Evolutionary conservation across 2,888 invertebrate genomes (phyloP).

Genomic region (Hirtodrosophila alboralis): DNA sequence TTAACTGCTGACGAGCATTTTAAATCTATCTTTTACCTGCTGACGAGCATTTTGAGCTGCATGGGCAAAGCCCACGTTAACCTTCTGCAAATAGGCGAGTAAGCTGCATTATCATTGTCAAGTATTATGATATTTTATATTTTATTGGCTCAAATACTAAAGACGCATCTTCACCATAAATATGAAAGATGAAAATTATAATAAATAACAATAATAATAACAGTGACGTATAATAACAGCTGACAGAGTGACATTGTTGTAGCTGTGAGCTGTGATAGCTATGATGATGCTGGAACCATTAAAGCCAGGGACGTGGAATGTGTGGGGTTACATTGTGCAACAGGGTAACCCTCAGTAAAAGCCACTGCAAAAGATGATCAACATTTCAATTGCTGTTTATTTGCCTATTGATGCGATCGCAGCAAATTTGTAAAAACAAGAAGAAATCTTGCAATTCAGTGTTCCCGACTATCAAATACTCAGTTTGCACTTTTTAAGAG

Average conservation of each 20-base stretch:
- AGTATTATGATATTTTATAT: conserved; percentile 43
- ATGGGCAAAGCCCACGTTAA: conserved; percentile 46
- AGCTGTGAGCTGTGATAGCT: conserved; percentile 20
- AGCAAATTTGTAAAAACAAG: conserved; percentile 33
- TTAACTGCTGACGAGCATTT: conserved; percentile 20
- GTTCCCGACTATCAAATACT: too few species aligned
- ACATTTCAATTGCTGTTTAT: conserved; percentile 65
- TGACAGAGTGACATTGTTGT: conserved; percentile 61
- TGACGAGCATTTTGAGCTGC: conserved; percentile 16
- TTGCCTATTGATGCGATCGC: conserved; percentile 41
- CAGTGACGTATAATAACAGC: conserved; percentile 30
- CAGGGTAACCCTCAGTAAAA: conserved; percentile 20
- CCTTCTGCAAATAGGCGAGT: conserved; percentile 46
- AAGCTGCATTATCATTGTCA: conserved; percentile 50
- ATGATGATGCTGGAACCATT: conserved; percentile 1
- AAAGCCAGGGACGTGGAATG: too few species aligned
- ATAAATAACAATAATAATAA: conserved; percentile 30
- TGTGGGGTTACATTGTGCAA: conserved; percentile 29
- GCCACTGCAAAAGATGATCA: conserved; percentile 27
- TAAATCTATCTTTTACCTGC: too few species aligned
- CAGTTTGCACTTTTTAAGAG: too few species aligned
- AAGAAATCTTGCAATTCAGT: too few species aligned
- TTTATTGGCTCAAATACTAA: conserved; percentile 11
- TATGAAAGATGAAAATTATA: conserved; percentile 13
- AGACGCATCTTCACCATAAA: conserved; percentile 31